phyloP scores from a whole-genome alignment of 2,888 invertebrate genomes.

The Beris morrisii region DNA sequence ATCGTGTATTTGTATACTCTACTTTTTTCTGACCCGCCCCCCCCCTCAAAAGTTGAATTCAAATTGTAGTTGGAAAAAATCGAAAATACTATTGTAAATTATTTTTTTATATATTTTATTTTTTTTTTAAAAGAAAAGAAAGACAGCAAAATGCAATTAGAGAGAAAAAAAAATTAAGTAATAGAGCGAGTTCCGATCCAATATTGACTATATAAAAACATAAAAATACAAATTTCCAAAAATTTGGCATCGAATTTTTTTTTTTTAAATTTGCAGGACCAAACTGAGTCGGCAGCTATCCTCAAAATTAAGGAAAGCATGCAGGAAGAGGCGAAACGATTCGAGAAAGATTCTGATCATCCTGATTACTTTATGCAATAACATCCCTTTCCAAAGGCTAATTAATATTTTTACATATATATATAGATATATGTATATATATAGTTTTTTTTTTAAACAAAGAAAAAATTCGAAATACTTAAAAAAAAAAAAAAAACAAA shows the following conservation, averaged over 20 bases:
- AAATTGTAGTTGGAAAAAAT: neutral
- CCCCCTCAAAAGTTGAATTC: too few species aligned
- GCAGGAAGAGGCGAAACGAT: constrained; percentile 99
- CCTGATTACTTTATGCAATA: constrained; percentile 98
- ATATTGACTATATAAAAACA: constrained; percentile 24
- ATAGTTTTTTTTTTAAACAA: neutral
- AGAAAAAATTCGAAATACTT: too few species aligned
- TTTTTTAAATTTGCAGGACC: constrained; percentile 65
- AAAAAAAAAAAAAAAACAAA: too few species aligned
- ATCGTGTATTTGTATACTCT: too few species aligned
- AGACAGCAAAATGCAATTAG: neutral
- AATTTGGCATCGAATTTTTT: constrained; percentile 38
- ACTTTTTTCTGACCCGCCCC: too few species aligned
- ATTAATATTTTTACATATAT: constrained; percentile 22
- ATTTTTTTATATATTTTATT: too few species aligned
- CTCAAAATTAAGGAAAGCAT: constrained; percentile 99
- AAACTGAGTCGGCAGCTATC: constrained; percentile 99
- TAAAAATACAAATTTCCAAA: constrained; percentile 33
- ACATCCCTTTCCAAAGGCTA: constrained; percentile 43
- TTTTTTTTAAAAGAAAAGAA: too few species aligned
- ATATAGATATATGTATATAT: constrained; percentile 5
- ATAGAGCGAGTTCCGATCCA: constrained; percentile 2
- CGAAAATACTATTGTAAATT: neutral
- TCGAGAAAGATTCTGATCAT: constrained; percentile 96
- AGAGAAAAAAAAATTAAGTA: constrained; percentile 12